phyloP scores from a whole-genome alignment of 2,888 invertebrate species.

The Idaea aversata region DNA sequence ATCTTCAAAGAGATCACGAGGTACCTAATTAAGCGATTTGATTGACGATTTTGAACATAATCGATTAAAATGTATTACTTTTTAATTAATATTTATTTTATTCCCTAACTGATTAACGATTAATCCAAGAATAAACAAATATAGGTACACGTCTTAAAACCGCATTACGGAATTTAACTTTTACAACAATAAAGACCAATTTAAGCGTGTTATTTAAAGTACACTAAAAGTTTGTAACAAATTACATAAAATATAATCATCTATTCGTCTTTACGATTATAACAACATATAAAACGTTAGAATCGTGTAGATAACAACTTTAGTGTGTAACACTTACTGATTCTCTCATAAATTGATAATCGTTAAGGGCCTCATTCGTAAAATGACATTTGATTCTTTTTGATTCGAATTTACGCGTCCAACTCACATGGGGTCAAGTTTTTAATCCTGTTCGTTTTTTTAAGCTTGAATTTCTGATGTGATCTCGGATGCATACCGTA shows the following conservation, averaged over 20 bases:
- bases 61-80: background rate
- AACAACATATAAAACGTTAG: constrained; percentile 23
- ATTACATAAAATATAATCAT: constrained; percentile 18
- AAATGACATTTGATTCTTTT: constrained; percentile 75
- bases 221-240: constrained; percentile 16
- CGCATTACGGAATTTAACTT: background rate
- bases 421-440: constrained; percentile 56
- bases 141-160: background rate
- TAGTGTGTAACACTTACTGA: constrained; percentile 39
- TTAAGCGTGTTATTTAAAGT: constrained; percentile 5
- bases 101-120: background rate
- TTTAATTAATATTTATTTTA: background rate
- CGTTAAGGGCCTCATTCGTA: constrained; percentile 54
- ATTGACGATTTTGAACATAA: background rate
- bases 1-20: constrained; percentile 1
- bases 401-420: constrained; percentile 76
- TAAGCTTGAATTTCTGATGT: constrained; percentile 76
- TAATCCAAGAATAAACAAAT: background rate
- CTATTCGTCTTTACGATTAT: constrained; percentile 28
- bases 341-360: constrained; percentile 51
- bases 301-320: constrained; percentile 36
- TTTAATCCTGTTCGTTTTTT: constrained; percentile 61
- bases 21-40: constrained; percentile 4
- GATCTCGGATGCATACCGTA: constrained; percentile 76
- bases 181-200: background rate